Evolutionary conservation across 2,888 invertebrate genomes (phyloP).

Genomic region (Pollenia labialis): DNA sequence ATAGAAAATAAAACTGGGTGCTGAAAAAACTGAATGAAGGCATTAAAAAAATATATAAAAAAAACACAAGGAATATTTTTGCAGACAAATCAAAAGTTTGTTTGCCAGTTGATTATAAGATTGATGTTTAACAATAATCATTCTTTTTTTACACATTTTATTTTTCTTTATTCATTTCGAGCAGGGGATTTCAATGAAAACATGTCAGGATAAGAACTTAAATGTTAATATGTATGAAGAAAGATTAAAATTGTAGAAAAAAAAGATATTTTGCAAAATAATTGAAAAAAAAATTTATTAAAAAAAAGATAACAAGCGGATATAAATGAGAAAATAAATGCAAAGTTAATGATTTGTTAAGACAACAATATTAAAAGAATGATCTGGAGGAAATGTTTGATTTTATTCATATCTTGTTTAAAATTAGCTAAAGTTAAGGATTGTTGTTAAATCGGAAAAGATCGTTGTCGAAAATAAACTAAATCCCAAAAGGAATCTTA

Average conservation of each 20-base stretch:
- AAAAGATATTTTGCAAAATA: conserved; percentile 11
- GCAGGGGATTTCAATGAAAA: conserved; percentile 47
- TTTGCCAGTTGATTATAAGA: conserved; percentile 68
- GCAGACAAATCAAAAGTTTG: conserved; percentile 73
- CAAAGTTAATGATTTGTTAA: neutral
- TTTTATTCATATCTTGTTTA: too few relatives aligned
- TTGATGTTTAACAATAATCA: conserved; percentile 69
- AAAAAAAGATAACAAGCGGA: neutral
- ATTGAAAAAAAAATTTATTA: conserved; percentile 11
- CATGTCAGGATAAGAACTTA: conserved; percentile 57
- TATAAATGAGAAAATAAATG: neutral
- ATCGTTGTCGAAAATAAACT: too few relatives aligned
- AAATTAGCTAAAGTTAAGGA: too few relatives aligned
- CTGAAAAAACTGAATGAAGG: conserved; percentile 20
- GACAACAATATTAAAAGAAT: neutral
- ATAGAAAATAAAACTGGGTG: neutral
- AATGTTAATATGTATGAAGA: conserved; percentile 49
- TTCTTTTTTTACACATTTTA: conserved; percentile 27
- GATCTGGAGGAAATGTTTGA: too few relatives aligned
- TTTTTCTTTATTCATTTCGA: neutral
- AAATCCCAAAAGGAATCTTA: too few relatives aligned
- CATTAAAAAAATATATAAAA: conserved; percentile 5
- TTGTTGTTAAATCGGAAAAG: too few relatives aligned
- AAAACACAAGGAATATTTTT: conserved; percentile 42
- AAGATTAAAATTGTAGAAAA: conserved; percentile 44